Evolutionary conservation across 2,797 vertebrate genomes (phyloP).

Genomic region (Rachycentron canadum): DNA sequence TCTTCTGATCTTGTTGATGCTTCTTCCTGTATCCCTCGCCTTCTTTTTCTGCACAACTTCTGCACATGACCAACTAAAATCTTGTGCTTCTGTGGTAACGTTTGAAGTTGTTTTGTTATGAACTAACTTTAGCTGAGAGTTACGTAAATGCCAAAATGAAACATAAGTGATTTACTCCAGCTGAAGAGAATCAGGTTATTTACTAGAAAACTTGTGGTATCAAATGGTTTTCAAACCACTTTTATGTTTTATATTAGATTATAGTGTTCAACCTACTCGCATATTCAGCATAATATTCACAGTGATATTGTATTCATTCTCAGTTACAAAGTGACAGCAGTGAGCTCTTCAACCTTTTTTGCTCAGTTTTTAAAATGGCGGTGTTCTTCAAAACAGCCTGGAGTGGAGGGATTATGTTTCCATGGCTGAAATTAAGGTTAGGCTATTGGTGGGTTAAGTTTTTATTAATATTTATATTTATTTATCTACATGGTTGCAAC

Average conservation of each 20-base stretch:
- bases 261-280: constrained; percentile 9
- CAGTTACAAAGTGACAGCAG: neutral
- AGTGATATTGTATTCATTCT: neutral
- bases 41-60: constrained; percentile 1
- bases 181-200: constrained; percentile 25
- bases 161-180: neutral
- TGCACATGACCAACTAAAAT: constrained; percentile 21
- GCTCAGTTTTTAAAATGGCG: neutral
- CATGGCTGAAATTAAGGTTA: constrained; percentile 6
- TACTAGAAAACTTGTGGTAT: constrained; percentile 19
- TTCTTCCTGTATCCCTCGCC: too few species aligned
- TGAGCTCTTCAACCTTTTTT: neutral
- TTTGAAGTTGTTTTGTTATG: constrained; percentile 37
- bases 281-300: neutral
- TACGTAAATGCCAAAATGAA: constrained; percentile 30
- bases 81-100: constrained; percentile 5
- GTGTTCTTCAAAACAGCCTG: constrained; percentile 1
- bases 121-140: constrained; percentile 10
- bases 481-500: neutral
- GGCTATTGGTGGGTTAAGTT: neutral
- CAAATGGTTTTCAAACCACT: constrained; percentile 25
- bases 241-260: constrained; percentile 20
- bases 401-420: neutral
- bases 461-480: neutral
- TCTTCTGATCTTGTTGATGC: constrained; percentile 1